These are phyloP conservation scores for Fulica atra DNA, from an alignment of 2,113 vertebrate genomes.

Conservation along the genomic window DNA sequence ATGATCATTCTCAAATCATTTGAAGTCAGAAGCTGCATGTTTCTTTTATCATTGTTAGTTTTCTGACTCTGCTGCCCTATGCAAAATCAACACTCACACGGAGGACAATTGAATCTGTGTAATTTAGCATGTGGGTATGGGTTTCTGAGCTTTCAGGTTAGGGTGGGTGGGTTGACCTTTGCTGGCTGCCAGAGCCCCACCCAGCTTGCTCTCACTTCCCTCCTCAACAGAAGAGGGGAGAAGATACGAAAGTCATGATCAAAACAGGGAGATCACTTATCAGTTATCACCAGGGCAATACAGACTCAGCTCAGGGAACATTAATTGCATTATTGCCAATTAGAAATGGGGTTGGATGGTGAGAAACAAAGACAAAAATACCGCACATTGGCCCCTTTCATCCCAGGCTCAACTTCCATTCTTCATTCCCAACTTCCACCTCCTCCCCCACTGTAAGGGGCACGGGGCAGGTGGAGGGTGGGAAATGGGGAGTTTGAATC, in stretches of 20 bases:
- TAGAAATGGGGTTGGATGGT: neutral
- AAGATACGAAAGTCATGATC: neutral
- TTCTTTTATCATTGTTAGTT: neutral
- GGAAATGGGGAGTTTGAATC: neutral
- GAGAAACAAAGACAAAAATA: neutral
- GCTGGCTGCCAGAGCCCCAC: neutral
- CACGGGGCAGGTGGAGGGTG: too few species aligned
- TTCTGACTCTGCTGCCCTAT: neutral
- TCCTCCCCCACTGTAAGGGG: neutral
- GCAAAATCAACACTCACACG: neutral
- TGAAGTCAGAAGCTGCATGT: neutral
- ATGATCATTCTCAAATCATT: neutral
- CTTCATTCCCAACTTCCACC: neutral
- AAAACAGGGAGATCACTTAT: neutral
- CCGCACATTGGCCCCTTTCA: neutral
- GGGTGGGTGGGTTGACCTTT: neutral
- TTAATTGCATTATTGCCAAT: neutral
- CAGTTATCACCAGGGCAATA: accelerated
- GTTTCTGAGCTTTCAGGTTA: neutral
- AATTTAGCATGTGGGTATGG: neutral
- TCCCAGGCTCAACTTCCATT: neutral
- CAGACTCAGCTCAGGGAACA: neutral
- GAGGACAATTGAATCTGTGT: neutral
- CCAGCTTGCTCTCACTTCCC: neutral
- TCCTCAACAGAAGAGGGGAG: neutral